Percentiles rank a stretch among this genome's conserved stretches.
Conservation (phyloP, 2,113 vertebrate genomes). For the Melanerpes formicivorus region DNA sequence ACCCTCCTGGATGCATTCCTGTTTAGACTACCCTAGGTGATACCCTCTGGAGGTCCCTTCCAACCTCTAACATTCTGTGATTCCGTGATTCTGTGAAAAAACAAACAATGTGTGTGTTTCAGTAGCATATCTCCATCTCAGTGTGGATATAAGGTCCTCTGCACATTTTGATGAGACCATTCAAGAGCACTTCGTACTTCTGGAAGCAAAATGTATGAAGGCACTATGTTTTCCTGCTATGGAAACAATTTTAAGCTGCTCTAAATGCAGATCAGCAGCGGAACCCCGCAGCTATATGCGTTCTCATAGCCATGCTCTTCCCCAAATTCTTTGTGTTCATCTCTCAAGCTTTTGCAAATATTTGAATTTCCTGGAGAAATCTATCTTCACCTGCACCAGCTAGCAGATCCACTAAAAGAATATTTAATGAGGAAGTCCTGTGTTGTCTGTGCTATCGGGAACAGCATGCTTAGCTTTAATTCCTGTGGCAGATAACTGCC, state of each 20-base stretch:
- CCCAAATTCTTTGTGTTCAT: background rate
- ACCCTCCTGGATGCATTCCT: too few species aligned
- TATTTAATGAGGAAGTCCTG: conserved; percentile 22
- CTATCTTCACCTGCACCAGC: background rate
- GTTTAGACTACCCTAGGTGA: too few species aligned
- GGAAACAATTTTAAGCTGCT: background rate
- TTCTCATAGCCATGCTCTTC: background rate
- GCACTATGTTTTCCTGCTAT: background rate
- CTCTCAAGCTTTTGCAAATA: background rate
- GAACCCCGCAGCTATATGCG: background rate
- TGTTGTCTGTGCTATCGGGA: background rate
- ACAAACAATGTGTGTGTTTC: background rate
- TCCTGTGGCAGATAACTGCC: conserved; percentile 12
- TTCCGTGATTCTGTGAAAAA: too few species aligned
- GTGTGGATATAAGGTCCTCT: background rate
- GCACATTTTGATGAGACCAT: background rate
- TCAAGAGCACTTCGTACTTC: background rate
- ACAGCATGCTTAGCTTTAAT: background rate
- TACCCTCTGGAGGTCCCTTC: too few species aligned
- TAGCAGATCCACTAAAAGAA: conserved; percentile 19
- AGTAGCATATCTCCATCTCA: background rate
- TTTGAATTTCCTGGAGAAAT: conserved; percentile 51
- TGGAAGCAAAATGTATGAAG: background rate
- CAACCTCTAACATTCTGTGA: too few species aligned
- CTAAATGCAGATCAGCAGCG: background rate